These are phyloP conservation scores for Nothobranchius furzeri DNA, from an alignment of 2,113 vertebrate species.

Conservation along the genomic window DNA sequence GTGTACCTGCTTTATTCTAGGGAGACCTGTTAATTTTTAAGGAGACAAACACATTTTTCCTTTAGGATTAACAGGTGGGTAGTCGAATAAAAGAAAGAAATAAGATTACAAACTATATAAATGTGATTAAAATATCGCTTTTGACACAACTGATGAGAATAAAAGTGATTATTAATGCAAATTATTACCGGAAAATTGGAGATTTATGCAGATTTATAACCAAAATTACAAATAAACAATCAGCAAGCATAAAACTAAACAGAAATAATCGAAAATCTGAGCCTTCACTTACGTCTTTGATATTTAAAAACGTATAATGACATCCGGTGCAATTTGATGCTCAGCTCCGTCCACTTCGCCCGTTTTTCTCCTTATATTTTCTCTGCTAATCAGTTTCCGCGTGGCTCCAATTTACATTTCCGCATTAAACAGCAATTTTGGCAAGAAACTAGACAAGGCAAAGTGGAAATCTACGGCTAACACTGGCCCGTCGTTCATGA, in stretches of 20 bases:
- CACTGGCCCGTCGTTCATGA: conserved; percentile 50
- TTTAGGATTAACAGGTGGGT: conserved; percentile 43
- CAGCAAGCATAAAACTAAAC: background rate
- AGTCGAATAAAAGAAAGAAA: background rate
- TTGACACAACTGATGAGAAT: background rate
- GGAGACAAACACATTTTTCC: background rate
- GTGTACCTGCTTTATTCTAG: background rate
- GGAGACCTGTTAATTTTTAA: background rate
- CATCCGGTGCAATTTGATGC: conserved; percentile 73
- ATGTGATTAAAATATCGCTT: background rate
- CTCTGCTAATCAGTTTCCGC: conserved; percentile 24
- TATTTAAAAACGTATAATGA: conserved; percentile 70
- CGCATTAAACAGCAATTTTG: conserved; percentile 66
- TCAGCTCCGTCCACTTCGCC: conserved; percentile 38
- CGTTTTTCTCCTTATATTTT: conserved; percentile 1
- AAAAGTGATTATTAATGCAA: background rate
- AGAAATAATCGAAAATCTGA: background rate
- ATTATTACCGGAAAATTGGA: too few species aligned
- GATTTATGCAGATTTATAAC: too few species aligned
- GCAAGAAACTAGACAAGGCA: conserved; percentile 68
- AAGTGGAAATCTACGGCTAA: conserved; percentile 44
- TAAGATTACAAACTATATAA: background rate
- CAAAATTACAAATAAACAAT: too few species aligned
- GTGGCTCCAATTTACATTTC: conserved; percentile 25
- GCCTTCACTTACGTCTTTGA: conserved; percentile 64